phyloP scores from a whole-genome alignment of 2,797 vertebrate species.

The Schizopygopsis malacanthus region DNA sequence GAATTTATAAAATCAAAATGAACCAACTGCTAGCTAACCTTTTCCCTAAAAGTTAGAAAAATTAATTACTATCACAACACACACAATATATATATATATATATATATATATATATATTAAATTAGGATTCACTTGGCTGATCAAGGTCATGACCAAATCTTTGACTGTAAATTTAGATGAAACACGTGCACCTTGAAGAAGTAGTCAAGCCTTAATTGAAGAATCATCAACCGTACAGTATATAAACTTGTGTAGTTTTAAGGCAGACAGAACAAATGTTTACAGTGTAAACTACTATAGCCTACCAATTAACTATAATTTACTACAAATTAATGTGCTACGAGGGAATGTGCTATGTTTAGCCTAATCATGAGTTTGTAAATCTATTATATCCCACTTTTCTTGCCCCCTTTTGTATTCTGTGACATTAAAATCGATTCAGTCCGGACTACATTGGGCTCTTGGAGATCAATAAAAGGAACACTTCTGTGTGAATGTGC shows the following conservation, averaged over 20 bases:
- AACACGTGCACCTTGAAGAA: not conserved
- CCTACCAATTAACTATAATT: not conserved
- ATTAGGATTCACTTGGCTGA: too few species aligned
- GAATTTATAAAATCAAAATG: not conserved
- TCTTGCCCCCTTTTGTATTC: not conserved
- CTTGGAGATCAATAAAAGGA: constrained; percentile 48
- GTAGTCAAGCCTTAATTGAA: not conserved
- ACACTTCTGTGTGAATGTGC: constrained; percentile 38
- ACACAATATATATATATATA: not conserved
- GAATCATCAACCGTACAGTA: not conserved
- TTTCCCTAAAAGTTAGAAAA: not conserved
- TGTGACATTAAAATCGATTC: constrained; percentile 43
- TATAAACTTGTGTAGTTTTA: not conserved
- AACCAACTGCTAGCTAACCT: not conserved
- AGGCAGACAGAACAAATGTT: not conserved
- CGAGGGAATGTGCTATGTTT: not conserved
- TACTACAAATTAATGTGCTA: not conserved
- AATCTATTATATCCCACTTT: not conserved
- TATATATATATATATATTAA: not conserved
- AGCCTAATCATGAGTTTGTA: not conserved
- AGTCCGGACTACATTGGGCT: not conserved
- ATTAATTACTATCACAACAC: not conserved
- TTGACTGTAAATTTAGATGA: not conserved
- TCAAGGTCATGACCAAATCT: not conserved
- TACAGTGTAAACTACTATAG: not conserved